Evolutionary conservation across 2,888 invertebrate genomes (phyloP).

Genomic region (Acrocyrtus sp.): DNA sequence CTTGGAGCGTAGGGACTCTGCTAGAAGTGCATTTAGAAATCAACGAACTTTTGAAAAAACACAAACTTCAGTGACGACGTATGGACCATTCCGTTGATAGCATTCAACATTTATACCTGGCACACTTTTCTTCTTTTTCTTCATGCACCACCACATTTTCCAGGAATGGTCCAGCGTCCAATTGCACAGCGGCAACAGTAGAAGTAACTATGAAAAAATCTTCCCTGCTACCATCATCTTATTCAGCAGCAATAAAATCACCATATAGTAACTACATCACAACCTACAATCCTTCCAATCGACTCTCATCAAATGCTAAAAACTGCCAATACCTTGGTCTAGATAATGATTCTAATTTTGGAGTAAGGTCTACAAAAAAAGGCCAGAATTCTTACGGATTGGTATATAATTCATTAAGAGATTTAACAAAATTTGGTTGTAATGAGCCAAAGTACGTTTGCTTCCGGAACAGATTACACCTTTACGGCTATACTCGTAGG

Average conservation of each 20-base stretch:
- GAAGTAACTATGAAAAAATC: not conserved
- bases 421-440: constrained; percentile 7
- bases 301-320: not conserved
- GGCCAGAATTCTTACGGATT: constrained; percentile 4
- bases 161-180: constrained; percentile 52
- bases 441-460: constrained; percentile 23
- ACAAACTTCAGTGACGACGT: constrained; percentile 36
- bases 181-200: too few species aligned
- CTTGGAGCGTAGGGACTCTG: constrained; percentile 92
- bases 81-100: constrained; percentile 51
- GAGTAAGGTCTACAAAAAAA: not conserved
- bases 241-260: not conserved
- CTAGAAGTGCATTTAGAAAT: constrained; percentile 77
- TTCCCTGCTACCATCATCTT: not conserved
- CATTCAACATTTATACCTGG: constrained; percentile 43
- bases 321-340: too few species aligned
- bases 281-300: not conserved
- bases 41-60: constrained; percentile 1
- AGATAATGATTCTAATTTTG: not conserved
- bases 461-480: constrained; percentile 29
- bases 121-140: constrained; percentile 24
- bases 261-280: not conserved
- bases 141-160: constrained; percentile 33
- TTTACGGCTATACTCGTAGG: constrained; percentile 25
- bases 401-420: constrained; percentile 9